Conservation (phyloP, 2,113 vertebrate species). For the Corythornis cristatus region DNA sequence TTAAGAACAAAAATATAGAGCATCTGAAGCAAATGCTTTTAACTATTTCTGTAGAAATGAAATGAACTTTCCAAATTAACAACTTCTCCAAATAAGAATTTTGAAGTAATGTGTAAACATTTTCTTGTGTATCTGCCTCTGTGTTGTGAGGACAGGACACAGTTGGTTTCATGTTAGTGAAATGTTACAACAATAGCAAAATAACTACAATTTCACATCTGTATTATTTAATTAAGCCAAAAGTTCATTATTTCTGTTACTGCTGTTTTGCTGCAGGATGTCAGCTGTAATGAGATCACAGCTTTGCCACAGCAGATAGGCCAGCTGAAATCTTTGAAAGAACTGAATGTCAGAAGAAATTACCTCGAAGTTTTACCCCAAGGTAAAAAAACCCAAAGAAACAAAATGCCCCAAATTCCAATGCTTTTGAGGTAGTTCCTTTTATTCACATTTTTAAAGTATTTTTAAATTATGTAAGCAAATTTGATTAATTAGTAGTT, state of each 20-base stretch:
- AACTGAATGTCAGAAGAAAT: slow-evolving; percentile 92
- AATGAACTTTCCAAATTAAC: background rate
- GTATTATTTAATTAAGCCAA: background rate
- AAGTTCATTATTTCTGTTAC: slow-evolving; percentile 1
- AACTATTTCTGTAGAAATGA: background rate
- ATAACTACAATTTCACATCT: background rate
- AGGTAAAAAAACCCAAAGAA: slow-evolving; percentile 67
- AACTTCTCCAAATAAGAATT: background rate
- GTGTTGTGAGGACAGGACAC: background rate
- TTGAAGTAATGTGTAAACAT: background rate
- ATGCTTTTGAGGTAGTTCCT: background rate
- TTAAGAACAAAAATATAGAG: background rate
- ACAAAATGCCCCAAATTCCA: background rate
- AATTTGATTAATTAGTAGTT: background rate
- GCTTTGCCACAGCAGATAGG: slow-evolving; percentile 90
- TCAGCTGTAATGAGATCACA: slow-evolving; percentile 96
- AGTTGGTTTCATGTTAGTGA: background rate
- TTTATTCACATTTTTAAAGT: background rate
- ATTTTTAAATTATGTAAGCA: background rate
- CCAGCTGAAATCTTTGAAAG: slow-evolving; percentile 86
- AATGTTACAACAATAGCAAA: background rate
- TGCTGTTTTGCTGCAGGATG: slow-evolving; percentile 79
- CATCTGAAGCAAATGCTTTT: background rate
- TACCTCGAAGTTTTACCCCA: slow-evolving; percentile 92
- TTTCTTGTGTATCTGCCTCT: background rate